phyloP scores from a whole-genome alignment of 2,113 vertebrate species.

The Illadopsis cleaveri region DNA sequence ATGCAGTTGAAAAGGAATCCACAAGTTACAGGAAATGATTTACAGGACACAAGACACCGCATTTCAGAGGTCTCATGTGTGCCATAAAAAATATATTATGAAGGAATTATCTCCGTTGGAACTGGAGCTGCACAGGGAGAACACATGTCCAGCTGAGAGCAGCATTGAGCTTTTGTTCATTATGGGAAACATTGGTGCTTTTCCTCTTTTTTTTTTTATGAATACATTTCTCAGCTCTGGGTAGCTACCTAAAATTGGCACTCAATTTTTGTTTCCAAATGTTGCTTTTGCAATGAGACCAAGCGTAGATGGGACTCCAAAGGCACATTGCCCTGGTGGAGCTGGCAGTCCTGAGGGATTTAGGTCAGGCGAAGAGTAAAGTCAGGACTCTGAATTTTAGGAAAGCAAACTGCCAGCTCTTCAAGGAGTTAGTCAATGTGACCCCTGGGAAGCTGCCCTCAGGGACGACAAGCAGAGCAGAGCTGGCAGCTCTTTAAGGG shows the following conservation, averaged over 20 bases:
- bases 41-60: slow-evolving; percentile 68
- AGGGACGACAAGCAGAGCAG: neutral
- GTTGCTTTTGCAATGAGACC: slow-evolving; percentile 15
- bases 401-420: neutral
- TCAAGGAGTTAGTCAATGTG: neutral
- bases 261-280: slow-evolving; percentile 32
- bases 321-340: neutral
- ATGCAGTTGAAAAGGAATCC: slow-evolving; percentile 56
- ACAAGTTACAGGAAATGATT: slow-evolving; percentile 65
- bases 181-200: slow-evolving; percentile 35
- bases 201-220: slow-evolving; percentile 38
- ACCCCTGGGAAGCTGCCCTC: neutral
- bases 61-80: slow-evolving; percentile 72
- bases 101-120: slow-evolving; percentile 71
- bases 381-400: neutral
- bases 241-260: slow-evolving; percentile 57
- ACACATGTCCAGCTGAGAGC: slow-evolving; percentile 89
- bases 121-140: slow-evolving; percentile 54
- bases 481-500: neutral
- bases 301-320: neutral
- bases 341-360: neutral
- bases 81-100: slow-evolving; percentile 72
- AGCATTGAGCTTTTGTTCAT: slow-evolving; percentile 87
- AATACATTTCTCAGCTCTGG: slow-evolving; percentile 13
- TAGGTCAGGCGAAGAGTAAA: neutral